These are phyloP conservation scores for Laodelphax striatellus DNA, from an alignment of 1,140 invertebrate species.

Conservation along the genomic window DNA sequence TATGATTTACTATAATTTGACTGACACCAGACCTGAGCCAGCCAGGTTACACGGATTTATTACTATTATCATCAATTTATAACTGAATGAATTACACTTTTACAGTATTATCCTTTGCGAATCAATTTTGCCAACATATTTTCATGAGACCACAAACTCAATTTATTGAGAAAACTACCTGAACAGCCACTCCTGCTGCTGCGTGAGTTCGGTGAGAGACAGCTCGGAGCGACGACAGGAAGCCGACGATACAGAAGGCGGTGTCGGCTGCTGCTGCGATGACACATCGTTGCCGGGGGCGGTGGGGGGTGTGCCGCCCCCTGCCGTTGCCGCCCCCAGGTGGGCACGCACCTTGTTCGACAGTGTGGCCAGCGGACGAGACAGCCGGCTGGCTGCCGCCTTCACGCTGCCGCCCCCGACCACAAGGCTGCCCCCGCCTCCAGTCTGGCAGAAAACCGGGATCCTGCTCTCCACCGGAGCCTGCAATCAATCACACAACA, in stretches of 20 bases:
- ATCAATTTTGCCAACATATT: too few species aligned
- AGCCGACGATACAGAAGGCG: conserved; percentile 11
- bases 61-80: too few species aligned
- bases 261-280: conserved; percentile 2
- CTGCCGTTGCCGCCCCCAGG: conserved; percentile 7
- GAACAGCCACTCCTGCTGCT: conserved; percentile 18
- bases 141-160: too few species aligned
- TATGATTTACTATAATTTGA: too few species aligned
- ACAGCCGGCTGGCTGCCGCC: conserved; percentile 20
- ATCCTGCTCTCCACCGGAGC: conserved; percentile 29
- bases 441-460: conserved; percentile 23
- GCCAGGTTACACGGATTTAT: too few species aligned
- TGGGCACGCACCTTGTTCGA: conserved; percentile 25
- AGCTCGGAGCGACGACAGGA: conserved; percentile 17
- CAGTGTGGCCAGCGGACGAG: conserved; percentile 20
- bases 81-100: too few species aligned
- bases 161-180: conserved; percentile 16
- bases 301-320: background rate
- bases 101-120: too few species aligned
- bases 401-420: conserved; percentile 9
- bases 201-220: conserved; percentile 1
- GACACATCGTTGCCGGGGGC: background rate
- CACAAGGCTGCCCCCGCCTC: background rate
- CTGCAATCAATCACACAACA: conserved; percentile 25
- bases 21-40: too few species aligned